Base-by-base conservation (phyloP, 2,888 invertebrate species). In the Malacosoma neustria region DNA sequence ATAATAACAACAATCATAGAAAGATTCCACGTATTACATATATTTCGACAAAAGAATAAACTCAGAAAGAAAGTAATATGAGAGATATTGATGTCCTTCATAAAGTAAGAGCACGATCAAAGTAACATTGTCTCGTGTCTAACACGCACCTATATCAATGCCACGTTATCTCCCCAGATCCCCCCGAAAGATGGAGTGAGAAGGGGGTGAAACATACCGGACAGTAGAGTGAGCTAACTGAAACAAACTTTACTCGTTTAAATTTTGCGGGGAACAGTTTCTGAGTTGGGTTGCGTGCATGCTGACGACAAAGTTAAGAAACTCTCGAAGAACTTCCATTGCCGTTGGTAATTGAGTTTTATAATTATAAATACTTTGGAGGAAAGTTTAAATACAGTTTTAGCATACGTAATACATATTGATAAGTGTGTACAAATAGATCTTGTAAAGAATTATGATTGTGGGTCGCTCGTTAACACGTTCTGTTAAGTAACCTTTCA, bases 171-270 rank as follows among this genome's bases (percentile, higher is more conserved):
- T 44, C 49, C 57, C 54, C 54, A 40, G 41, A 30, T 46, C 37
- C 40, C 47, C 49, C 45, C 34, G 14, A 13, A 29, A 22, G 34
- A 36, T 36, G 44, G 37, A 37, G 41, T 38, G 48, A 45, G 37
- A 40, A 33, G 33, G 40, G 41, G 48, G 51, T 46, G 51, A 57
- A 57, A 56, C 41, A 48, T 49, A 55, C 62, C 65, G 76, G 81
- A 77, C 80, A 75, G 72, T 73, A 61, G 68, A 69, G 72, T 64
- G 69, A 75, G 69, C 74, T 66, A 70, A 74, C 76, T 69, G 67
- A 73, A 72, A 72, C 74, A 72, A 84, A 84, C 77, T 84, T 86
- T 82, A 73, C 84, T 84, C 86, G 80, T 85, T 86, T 82, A 82
- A 84, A 82, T 76, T 81, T 79, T 79, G 80, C 73, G 74, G 75